Base-by-base conservation (phyloP, 2,113 vertebrate species). In the Sinocyclocheilus anshuiensis region DNA sequence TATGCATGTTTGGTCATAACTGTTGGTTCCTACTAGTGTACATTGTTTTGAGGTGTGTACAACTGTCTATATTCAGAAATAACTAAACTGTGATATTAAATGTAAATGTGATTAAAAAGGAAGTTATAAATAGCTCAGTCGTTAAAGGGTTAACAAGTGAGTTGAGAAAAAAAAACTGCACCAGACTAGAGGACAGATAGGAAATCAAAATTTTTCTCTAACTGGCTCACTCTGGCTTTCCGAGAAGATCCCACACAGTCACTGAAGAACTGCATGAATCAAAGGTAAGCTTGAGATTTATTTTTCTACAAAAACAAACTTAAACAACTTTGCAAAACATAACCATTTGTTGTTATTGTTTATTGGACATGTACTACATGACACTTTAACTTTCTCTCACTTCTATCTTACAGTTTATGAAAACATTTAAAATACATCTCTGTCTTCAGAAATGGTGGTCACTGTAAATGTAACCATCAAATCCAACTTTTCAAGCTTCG, bases 241-340 rank as follows among this genome's bases (percentile, higher is more conserved):
- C 26, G 33, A 79, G 53, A 61, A 81, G 7, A 53, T 16, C 39
- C 9, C 8, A 15, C 59, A 4, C 22, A 29, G 59, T 12, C 26
- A 63, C 45, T 22, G 2, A 67, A 59, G 55, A 4, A 57, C 13
- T 50, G 3, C n/a, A 2, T 39, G 22, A 61, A 10, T 78, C 63
- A 67, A 61, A 55, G 75, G 84, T 85, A 85, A 7, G 84, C 50
- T 55, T 69, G 33, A 39, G 6, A 18, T 55, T 20, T 36, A 36
- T 16, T 20, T 53, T 78, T 36, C 12, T 22, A 53, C 12, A 10
- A 1, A 72, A 24, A n/a, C 22, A 75, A 48, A 75, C 39, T 42
- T 42, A 42, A 42, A 42, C 26, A 7, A 39, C 12, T 48, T 45
- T 15, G 0, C 20, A 29, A 36, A 71, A 36, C 20, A 4, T 39